Evolutionary conservation across 2,797 vertebrate genomes (phyloP), one percentile per base, ranked within the genome.

Genomic region (Clarias platycephalus): DNA sequence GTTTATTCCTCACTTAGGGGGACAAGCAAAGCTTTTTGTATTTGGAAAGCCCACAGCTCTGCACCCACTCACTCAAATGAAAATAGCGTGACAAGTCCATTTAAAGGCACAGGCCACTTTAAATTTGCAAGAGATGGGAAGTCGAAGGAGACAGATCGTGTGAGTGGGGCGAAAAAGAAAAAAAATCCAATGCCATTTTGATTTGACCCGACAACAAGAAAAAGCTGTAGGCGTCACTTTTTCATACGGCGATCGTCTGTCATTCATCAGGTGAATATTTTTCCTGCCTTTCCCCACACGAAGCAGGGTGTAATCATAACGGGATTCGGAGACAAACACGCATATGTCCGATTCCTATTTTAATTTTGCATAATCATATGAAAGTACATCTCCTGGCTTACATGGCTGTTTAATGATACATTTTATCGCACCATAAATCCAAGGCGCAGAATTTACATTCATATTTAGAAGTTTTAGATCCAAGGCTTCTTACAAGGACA

Each of bases 151-250:
- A 71, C 55, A 86, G 83, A 88, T 83, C 44, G 60, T n/a, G 44
- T 71, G 75, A 80, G 49, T 64, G 81, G 79, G 55, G 67, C 16
- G 18, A 2, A 13, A 20, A 18, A 22, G 16, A 1, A 12, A 20
- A 18, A 22, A 87, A 87, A 85, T 84, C 31, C 79, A 87, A 55
- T 80, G 84, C 80, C 81, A 79, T 86, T 92, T 89, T 91, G 89
- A 92, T 91, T 91, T 79, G 72, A 89, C 85, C 84, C 88, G 90
- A 91, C 91, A 88, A 88, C 81, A 88, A 49, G 44, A 26, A 88
- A 87, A 68, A 84, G 63, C 88, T 88, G 84, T 81, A 87, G 85
- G 83, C 79, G 83, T 89, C 24, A 74, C 84, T 87, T 91, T 88
- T 91, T 92, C 88, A 88, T 86, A 84, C 49, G 37, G 86, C 88